Evolutionary conservation across 2,888 invertebrate species (phyloP).

Genomic region (Amphiduros pacificus): DNA sequence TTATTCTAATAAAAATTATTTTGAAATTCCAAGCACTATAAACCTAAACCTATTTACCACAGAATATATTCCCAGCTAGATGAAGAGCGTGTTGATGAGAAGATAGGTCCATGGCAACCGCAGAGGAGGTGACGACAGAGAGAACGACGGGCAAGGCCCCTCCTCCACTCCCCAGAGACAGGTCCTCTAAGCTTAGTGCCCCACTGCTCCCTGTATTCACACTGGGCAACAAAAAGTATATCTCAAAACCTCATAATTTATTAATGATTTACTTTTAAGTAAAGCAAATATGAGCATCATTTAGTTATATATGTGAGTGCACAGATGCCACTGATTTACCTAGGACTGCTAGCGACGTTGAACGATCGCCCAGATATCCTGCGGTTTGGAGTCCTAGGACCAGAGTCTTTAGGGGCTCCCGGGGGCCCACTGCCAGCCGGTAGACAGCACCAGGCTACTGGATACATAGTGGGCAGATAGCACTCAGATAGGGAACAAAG

Average conservation of each 20-base stretch:
- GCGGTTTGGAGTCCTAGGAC: not conserved
- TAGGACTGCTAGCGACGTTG: too few species aligned
- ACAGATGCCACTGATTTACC: too few species aligned
- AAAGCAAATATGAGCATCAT: too few species aligned
- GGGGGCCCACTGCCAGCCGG: conserved; percentile 27
- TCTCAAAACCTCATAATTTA: not conserved
- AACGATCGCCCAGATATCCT: too few species aligned
- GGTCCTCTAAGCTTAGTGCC: conserved; percentile 53
- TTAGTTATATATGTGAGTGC: too few species aligned
- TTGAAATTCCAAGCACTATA: too few species aligned
- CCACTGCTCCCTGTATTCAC: too few species aligned
- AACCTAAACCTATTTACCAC: conserved; percentile 61
- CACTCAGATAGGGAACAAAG: conserved; percentile 69
- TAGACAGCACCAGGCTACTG: conserved; percentile 69
- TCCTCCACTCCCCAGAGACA: conserved; percentile 59
- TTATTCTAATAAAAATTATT: too few species aligned
- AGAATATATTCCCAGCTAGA: conserved; percentile 66
- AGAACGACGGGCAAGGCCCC: conserved; percentile 51
- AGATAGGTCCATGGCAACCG: conserved; percentile 65
- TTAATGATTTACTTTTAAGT: too few species aligned
- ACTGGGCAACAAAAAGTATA: too few species aligned
- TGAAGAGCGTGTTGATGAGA: conserved; percentile 62
- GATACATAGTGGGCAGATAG: conserved; percentile 72
- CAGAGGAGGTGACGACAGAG: conserved; percentile 57
- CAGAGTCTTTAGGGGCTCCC: not conserved